Base-by-base conservation (phyloP, 2,888 invertebrate genomes). In the Sinopyrophorus schimmeli region DNA sequence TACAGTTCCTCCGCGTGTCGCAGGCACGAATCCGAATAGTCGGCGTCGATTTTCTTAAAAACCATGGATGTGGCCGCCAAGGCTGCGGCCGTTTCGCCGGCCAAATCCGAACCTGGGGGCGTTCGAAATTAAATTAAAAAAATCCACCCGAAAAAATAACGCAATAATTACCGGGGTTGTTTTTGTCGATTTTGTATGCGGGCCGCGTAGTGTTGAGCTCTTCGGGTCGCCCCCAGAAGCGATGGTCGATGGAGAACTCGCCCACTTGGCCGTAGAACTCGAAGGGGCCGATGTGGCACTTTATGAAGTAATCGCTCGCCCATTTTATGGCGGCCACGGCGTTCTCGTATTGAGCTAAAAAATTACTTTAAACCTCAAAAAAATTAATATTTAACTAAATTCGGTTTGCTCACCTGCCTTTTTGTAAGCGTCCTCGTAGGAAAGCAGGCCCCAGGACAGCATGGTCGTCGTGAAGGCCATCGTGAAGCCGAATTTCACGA, bases 181-280 rank as follows among this genome's bases (percentile, higher is more conserved):
- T 67, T 6, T 71, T 61, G 50, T 79, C 77, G 35, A 82, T 77
- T 64, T 79, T 80, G 63, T 74, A 79, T 3, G 80, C 75, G 1
- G 82, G 81, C 47, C 82, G 70, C 1, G 72, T 70, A 68, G 76
- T 78, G 44, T 76, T 79, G 65, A 80, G 72, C 31, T 82, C 80
- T 64, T 83, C 83, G 2, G 82, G 81, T 34, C 82, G 69, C 1
- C 80, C 81, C 82, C 83, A 83, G 62, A 74, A 80, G 1, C 69
- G 66, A 58, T 82, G 82, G 60, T 83, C 82, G 7, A 74, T 61
- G 10, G 70, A 64, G 41, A 81, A 82, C 60, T 80, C 77, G 1
- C 79, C 79, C 10, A 81, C 79, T 71, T 80, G 80, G 0, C 77
- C 79, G 59, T 80, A 80, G 30, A 80, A 70, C 40, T 76, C 78